A percentile compares a stretch with the other conserved stretches of the same genome.
Evolutionary conservation across 2,113 vertebrate genomes (phyloP).

Genomic region (Cyphomyrus discorhynchus): DNA sequence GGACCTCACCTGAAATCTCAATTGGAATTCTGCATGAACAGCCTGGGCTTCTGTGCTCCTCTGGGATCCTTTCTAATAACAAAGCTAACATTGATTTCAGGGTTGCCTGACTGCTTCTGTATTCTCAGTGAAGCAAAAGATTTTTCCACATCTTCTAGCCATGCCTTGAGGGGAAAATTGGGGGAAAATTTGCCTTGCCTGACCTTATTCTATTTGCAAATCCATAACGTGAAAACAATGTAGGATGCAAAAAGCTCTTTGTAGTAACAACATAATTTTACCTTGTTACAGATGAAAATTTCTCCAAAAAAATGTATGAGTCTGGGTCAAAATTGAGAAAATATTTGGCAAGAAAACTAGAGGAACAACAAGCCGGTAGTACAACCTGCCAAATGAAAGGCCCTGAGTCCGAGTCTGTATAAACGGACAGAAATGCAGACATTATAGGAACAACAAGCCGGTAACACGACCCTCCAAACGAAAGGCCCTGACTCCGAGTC

Average conservation of each 20-base stretch:
- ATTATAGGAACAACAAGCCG: no score
- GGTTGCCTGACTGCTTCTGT: background rate
- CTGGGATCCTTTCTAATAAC: background rate
- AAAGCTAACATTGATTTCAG: constrained; percentile 7
- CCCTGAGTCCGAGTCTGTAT: background rate
- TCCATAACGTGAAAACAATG: background rate
- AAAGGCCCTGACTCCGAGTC: no score
- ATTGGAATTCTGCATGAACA: background rate
- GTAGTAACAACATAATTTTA: constrained; percentile 11
- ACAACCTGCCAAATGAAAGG: background rate
- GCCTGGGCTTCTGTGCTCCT: background rate
- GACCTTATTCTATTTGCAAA: background rate
- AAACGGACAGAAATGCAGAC: background rate
- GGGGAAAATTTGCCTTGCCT: background rate
- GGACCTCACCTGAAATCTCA: background rate
- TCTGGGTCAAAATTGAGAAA: background rate
- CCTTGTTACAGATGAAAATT: background rate
- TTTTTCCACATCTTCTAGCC: background rate
- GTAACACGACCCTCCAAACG: no score
- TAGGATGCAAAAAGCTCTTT: background rate
- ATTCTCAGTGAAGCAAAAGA: background rate
- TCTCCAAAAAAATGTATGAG: background rate
- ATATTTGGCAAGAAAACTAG: background rate
- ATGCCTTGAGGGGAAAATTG: background rate
- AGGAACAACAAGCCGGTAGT: background rate